Conservation (phyloP, 2,888 invertebrate species). For the Drosophila prolongata region DNA sequence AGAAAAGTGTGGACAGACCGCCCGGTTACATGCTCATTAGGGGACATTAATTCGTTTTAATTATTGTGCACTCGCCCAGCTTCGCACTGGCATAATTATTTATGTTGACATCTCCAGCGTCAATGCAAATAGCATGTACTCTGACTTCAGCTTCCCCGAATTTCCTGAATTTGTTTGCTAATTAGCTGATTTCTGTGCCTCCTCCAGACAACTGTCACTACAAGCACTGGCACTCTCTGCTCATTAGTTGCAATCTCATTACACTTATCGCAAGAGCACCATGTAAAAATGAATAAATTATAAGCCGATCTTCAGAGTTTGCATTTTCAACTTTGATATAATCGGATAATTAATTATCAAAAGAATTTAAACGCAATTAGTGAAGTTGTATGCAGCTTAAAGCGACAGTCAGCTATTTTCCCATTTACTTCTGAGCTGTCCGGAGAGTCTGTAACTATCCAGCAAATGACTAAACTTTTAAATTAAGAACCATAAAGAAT, state of each 20-base stretch:
- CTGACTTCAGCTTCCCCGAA: slow-evolving; percentile 3
- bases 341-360: slow-evolving; percentile 36
- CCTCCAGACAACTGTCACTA: neutral
- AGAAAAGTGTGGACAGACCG: slow-evolving; percentile 9
- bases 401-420: neutral
- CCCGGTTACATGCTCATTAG: slow-evolving; percentile 50
- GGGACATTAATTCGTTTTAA: slow-evolving; percentile 53
- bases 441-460: too few relatives aligned
- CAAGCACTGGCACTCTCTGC: slow-evolving; percentile 1
- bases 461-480: too few relatives aligned
- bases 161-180: slow-evolving; percentile 11
- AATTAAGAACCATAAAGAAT: too few relatives aligned
- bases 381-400: neutral
- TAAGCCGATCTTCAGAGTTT: neutral
- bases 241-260: slow-evolving; percentile 22
- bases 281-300: neutral
- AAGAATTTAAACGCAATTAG: slow-evolving; percentile 47
- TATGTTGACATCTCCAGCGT: slow-evolving; percentile 31
- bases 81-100: slow-evolving; percentile 51
- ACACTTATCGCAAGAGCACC: neutral
- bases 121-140: neutral
- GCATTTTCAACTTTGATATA: neutral
- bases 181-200: slow-evolving; percentile 9
- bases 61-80: slow-evolving; percentile 40
- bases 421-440: neutral